Conservation (phyloP, 2,113 vertebrate species). For the Blennius ocellaris region DNA sequence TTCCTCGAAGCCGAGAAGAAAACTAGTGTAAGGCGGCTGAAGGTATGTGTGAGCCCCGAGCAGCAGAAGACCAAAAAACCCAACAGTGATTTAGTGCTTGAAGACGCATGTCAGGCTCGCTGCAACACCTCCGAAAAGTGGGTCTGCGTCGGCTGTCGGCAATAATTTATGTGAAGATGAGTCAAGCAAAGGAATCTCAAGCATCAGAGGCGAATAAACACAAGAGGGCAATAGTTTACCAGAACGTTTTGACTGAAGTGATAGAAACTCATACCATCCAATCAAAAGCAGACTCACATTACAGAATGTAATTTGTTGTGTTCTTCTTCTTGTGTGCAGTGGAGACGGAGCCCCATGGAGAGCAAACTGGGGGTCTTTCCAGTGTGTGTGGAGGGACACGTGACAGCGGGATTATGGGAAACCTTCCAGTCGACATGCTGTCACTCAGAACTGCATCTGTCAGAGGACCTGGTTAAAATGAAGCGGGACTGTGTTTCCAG, state of each 20-base stretch:
- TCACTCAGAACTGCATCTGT: conserved; percentile 57
- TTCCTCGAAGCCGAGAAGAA: conserved; percentile 34
- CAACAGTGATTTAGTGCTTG: conserved; percentile 59
- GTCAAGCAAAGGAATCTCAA: conserved; percentile 33
- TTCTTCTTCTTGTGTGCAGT: conserved; percentile 26
- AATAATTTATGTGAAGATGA: conserved; percentile 42
- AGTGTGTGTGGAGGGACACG: conserved; percentile 48
- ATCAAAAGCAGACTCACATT: conserved; percentile 53
- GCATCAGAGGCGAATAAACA: conserved; percentile 73
- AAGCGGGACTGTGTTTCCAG: conserved; percentile 20
- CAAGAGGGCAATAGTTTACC: conserved; percentile 84
- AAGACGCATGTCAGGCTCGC: conserved; percentile 45
- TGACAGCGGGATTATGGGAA: conserved; percentile 53
- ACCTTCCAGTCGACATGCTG: conserved; percentile 51
- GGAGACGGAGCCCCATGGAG: conserved; percentile 32
- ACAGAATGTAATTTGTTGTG: conserved; percentile 32
- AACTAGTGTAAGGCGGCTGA: conserved; percentile 20
- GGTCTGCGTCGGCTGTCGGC: conserved; percentile 39
- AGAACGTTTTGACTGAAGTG: conserved; percentile 59
- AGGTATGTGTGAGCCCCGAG: conserved; percentile 48
- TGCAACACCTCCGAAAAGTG: conserved; percentile 59
- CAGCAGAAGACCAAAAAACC: conserved; percentile 10
- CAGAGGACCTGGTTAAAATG: conserved; percentile 62
- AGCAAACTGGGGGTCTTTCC: conserved; percentile 37
- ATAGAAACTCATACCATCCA: conserved; percentile 20